Conservation (phyloP, 2,888 invertebrate genomes). For the Lasioglossum vierecki region DNA sequence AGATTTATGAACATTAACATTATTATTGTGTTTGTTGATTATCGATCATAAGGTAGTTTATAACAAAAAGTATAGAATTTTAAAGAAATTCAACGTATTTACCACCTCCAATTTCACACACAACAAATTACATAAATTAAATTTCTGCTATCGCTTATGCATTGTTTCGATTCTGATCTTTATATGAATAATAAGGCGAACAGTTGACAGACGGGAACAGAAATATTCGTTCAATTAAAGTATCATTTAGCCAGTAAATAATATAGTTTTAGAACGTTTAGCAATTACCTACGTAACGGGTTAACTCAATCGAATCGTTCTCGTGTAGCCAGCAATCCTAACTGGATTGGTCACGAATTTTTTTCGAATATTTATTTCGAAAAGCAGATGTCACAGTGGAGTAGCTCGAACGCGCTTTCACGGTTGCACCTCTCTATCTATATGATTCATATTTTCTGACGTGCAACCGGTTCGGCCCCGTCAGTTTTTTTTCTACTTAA, state of each 20-base stretch:
- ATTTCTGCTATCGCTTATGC: neutral
- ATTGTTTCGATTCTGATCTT: neutral
- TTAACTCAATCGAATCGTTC: neutral
- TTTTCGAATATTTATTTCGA: slow-evolving; percentile 46
- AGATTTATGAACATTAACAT: neutral
- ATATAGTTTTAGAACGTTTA: neutral
- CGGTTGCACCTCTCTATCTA: slow-evolving; percentile 58
- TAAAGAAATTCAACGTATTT: no score
- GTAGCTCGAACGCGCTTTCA: slow-evolving; percentile 58
- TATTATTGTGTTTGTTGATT: neutral
- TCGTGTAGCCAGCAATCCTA: neutral
- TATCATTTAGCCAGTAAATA: no score
- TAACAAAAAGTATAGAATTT: no score
- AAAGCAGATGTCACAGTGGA: slow-evolving; percentile 69
- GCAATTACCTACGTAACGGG: neutral
- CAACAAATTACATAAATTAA: no score
- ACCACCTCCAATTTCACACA: no score
- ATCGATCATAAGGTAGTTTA: no score
- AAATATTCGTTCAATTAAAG: neutral
- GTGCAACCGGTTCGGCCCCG: slow-evolving; percentile 66
- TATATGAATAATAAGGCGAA: neutral
- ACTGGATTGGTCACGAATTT: neutral
- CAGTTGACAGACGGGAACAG: neutral
- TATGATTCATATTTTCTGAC: slow-evolving; percentile 70
- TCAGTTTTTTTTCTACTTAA: slow-evolving; percentile 50